A percentile compares a stretch with the other conserved stretches of the same genome.
Conservation (phyloP, 2,888 invertebrate species). For the Myathropa florea region DNA sequence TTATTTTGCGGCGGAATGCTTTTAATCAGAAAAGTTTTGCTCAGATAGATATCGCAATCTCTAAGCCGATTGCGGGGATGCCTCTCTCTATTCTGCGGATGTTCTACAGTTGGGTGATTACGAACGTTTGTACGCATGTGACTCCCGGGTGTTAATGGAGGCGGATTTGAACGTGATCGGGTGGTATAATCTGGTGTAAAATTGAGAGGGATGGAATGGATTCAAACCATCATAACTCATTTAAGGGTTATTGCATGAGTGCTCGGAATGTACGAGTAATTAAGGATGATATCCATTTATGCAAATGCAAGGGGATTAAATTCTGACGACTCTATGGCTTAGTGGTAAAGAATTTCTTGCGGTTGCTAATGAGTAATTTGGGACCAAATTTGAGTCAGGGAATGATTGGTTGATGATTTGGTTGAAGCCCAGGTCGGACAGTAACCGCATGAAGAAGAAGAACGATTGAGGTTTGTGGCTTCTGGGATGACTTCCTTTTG, state of each 20-base stretch:
- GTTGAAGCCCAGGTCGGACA: no score
- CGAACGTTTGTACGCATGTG: not conserved
- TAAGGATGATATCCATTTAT: not conserved
- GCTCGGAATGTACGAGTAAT: not conserved
- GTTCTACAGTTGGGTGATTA: not conserved
- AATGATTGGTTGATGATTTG: no score
- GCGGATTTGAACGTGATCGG: not conserved
- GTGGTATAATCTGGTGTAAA: not conserved
- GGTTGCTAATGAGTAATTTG: not conserved
- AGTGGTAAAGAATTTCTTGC: not conserved
- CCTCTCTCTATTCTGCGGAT: not conserved
- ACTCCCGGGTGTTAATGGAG: not conserved
- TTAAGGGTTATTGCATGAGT: not conserved
- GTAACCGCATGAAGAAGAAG: no score
- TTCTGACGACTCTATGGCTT: not conserved
- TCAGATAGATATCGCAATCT: not conserved
- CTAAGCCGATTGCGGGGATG: not conserved
- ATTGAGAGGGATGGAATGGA: not conserved
- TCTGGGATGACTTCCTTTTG: not conserved
- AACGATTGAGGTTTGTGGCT: no score
- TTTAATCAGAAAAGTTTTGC: not conserved
- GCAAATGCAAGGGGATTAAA: not conserved
- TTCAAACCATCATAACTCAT: not conserved
- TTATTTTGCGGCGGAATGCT: slow-evolving; percentile 8
- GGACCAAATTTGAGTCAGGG: not conserved